Evolutionary conservation across 2,113 vertebrate genomes (phyloP).

Genomic region (Mus musculus): GRCm39 chr11:33520001-33520500

Average conservation of each 20-base stretch:
- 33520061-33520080: not conserved
- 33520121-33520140: not conserved
- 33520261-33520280: not conserved
- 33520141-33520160: not conserved
- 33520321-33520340: no score
- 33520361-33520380: not conserved
- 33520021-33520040: not conserved
- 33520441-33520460: not conserved
- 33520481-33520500: not conserved
- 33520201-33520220: not conserved
- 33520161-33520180: accelerated
- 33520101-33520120: not conserved
- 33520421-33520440: not conserved
- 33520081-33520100: not conserved
- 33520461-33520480: not conserved
- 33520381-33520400: not conserved
- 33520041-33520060: not conserved
- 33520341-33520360: not conserved
- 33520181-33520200: not conserved
- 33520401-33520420: not conserved
- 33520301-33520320: not conserved
- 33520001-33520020: constrained; percentile 26
- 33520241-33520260: not conserved
- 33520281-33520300: no score
- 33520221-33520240: not conserved